Evolutionary conservation across 2,797 vertebrate genomes (phyloP).

Genomic region (Mustela erminea): DNA sequence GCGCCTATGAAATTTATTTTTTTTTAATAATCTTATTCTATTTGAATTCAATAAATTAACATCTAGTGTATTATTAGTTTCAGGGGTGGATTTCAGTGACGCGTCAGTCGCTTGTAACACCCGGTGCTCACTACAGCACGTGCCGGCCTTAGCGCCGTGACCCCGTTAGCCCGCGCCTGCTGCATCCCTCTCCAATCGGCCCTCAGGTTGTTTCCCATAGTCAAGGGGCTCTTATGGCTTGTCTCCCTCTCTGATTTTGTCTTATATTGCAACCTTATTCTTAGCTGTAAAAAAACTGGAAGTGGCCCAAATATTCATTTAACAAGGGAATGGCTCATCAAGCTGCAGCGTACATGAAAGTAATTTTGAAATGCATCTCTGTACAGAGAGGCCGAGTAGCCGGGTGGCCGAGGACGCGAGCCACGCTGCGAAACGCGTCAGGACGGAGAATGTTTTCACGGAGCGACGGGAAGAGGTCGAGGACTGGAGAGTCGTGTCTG

Average conservation of each 20-base stretch:
- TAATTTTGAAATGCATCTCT: not conserved
- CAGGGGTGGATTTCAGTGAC: not conserved
- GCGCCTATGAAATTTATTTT: too few relatives aligned
- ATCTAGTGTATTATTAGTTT: not conserved
- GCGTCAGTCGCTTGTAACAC: not conserved
- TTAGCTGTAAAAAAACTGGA: not conserved
- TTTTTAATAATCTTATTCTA: not conserved
- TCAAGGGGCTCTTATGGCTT: not conserved
- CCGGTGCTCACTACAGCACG: not conserved
- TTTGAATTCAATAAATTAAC: not conserved
- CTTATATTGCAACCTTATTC: not conserved
- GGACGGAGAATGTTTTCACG: rapidly evolving
- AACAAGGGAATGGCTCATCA: not conserved
- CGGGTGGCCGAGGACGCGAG: rapidly evolving
- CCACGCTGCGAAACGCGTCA: not conserved
- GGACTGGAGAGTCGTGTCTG: not conserved
- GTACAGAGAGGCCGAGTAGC: not conserved
- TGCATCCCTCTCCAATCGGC: not conserved
- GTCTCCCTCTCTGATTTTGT: not conserved
- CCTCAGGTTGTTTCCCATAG: not conserved
- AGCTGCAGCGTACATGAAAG: not conserved
- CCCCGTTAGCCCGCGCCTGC: not conserved
- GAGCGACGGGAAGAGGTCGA: rapidly evolving
- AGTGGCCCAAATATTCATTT: not conserved
- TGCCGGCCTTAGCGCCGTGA: not conserved